Conservation (phyloP, 2,888 invertebrate species). For the Sipunculus nudus region DNA sequence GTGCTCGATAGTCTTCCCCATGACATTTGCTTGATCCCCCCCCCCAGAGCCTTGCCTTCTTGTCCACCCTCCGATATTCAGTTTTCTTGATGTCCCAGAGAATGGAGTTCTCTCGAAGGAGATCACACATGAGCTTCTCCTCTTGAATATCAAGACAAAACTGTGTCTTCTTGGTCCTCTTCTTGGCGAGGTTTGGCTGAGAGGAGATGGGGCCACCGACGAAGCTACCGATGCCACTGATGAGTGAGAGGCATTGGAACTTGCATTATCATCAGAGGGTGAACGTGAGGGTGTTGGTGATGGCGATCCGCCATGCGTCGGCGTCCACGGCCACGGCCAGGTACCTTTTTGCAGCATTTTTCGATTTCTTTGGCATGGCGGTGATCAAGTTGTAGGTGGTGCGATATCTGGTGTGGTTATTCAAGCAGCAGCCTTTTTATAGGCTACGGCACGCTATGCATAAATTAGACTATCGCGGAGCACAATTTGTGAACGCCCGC, state of each 20-base stretch:
- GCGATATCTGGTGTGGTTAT: neutral
- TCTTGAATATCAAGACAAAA: conserved; percentile 11
- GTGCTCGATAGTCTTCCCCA: too few relatives aligned
- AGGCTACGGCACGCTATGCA: too few relatives aligned
- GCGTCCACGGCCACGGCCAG: neutral
- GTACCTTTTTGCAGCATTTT: neutral
- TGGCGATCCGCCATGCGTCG: neutral
- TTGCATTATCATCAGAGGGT: neutral
- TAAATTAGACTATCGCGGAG: neutral
- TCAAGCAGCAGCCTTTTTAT: too few relatives aligned
- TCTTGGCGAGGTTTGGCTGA: conserved; percentile 12
- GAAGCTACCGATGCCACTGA: conserved; percentile 9
- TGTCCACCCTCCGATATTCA: conserved; percentile 18
- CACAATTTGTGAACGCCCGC: neutral
- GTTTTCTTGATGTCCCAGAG: conserved; percentile 24
- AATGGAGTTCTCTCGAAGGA: conserved; percentile 16
- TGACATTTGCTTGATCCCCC: conserved; percentile 22
- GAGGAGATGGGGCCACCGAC: conserved; percentile 11
- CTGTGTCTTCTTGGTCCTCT: conserved; percentile 18
- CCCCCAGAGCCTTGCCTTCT: conserved; percentile 21
- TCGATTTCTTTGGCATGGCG: neutral
- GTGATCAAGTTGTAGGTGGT: neutral
- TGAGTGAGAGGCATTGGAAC: conserved; percentile 3
- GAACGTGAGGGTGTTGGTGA: neutral
- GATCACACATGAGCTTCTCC: conserved; percentile 19